phyloP scores from a whole-genome alignment of 2,113 vertebrate genomes.

The Helogale parvula region DNA sequence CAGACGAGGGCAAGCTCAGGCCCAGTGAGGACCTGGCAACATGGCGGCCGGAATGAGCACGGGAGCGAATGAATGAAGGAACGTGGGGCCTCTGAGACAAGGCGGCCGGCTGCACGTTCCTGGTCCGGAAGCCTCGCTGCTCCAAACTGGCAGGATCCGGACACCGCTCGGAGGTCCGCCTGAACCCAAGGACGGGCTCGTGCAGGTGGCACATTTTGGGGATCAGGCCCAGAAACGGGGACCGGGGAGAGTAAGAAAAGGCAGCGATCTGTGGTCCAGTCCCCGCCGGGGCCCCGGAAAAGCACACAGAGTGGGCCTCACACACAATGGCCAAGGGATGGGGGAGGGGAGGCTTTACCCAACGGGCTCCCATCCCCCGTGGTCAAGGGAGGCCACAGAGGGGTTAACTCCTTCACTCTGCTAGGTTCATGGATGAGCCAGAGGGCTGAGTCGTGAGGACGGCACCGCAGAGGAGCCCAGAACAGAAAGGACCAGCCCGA shows the following conservation, averaged over 20 bases:
- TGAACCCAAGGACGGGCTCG: not conserved
- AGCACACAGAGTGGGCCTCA: not conserved
- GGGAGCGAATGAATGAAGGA: rapidly evolving
- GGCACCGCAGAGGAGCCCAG: not conserved
- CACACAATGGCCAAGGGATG: not conserved
- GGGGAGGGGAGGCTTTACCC: not conserved
- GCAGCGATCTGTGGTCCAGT: not conserved
- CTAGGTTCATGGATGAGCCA: not conserved
- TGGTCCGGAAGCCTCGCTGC: not conserved
- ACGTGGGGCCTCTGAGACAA: not conserved
- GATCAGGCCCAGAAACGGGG: not conserved
- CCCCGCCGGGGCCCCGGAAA: not conserved
- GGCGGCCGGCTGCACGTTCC: rapidly evolving
- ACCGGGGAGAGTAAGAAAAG: not conserved
- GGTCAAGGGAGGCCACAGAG: not conserved
- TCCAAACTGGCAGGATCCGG: not conserved
- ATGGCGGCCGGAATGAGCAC: not conserved
- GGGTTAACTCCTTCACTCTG: rapidly evolving
- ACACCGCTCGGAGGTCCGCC: not conserved
- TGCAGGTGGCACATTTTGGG: not conserved
- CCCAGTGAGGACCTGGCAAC: rapidly evolving
- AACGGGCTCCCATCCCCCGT: rapidly evolving
- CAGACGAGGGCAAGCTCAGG: rapidly evolving
- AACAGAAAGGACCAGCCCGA: not conserved
- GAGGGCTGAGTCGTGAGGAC: not conserved